Evolutionary conservation across 2,113 vertebrate species (phyloP).

Genomic region (Tetrax tetrax): DNA sequence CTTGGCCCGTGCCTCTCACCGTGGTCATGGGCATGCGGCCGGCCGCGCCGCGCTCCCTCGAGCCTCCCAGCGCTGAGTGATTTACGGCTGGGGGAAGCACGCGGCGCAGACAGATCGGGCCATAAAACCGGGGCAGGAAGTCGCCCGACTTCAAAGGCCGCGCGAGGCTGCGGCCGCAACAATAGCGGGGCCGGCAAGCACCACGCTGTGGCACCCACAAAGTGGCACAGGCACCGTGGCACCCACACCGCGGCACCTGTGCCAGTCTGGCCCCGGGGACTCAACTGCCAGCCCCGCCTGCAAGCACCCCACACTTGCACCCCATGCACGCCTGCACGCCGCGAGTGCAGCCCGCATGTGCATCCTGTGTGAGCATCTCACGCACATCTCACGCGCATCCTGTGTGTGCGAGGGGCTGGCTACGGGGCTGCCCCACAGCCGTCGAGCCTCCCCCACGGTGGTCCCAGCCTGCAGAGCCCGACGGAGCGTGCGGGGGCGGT

Average conservation of each 20-base stretch:
- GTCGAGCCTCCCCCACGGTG: accelerated
- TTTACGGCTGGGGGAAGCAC: not conserved
- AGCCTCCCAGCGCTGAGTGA: not conserved
- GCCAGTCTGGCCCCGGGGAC: no score
- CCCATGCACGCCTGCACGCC: not conserved
- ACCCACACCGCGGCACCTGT: no score
- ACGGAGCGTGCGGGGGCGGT: not conserved
- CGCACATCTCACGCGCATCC: accelerated
- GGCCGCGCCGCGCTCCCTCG: accelerated
- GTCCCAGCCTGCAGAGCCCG: accelerated
- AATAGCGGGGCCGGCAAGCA: not conserved
- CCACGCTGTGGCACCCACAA: accelerated
- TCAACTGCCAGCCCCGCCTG: accelerated
- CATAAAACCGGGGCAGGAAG: constrained; percentile 38
- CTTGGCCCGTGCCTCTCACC: accelerated
- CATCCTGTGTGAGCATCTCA: not conserved
- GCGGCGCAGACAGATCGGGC: not conserved
- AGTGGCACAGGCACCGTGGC: not conserved
- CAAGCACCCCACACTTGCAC: no score
- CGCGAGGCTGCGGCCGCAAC: not conserved
- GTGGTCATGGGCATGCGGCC: accelerated
- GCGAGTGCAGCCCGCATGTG: accelerated
- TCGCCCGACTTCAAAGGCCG: constrained; percentile 22
- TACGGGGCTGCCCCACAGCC: accelerated
- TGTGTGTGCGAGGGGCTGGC: no score